phyloP scores from a whole-genome alignment of 2,888 invertebrate species.

The Lomographa bimaculata region DNA sequence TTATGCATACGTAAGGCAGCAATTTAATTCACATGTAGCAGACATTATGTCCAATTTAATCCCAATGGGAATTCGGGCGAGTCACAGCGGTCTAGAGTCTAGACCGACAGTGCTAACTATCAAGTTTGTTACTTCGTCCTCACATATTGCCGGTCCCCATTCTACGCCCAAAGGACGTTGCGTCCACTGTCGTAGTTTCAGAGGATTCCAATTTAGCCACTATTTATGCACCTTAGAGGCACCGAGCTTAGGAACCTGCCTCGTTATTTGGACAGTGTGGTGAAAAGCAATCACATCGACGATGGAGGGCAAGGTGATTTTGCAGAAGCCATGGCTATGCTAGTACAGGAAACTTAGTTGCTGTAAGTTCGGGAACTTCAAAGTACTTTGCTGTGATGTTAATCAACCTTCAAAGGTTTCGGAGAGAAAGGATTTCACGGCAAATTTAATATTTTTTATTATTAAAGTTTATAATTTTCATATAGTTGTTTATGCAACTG shows the following conservation, averaged over 20 bases:
- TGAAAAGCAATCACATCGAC: constrained; percentile 29
- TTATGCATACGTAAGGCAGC: constrained; percentile 39
- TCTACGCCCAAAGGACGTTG: constrained; percentile 53
- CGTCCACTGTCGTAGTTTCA: constrained; percentile 59
- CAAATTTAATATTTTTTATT: too few species aligned
- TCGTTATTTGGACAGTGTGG: constrained; percentile 29
- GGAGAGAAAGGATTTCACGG: too few species aligned
- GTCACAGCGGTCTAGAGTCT: constrained; percentile 48
- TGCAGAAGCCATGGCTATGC: constrained; percentile 20
- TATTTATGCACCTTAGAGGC: constrained; percentile 65
- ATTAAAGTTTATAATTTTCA: too few species aligned
- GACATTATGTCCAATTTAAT: constrained; percentile 65
- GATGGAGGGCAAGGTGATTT: constrained; percentile 19
- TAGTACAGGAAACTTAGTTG: constrained; percentile 10
- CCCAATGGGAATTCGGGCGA: constrained; percentile 57
- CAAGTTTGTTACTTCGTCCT: constrained; percentile 71
- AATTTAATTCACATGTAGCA: constrained; percentile 56
- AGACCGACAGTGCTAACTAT: constrained; percentile 64
- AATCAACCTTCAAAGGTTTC: too few species aligned
- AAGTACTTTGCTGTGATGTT: too few species aligned
- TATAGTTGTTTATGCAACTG: too few species aligned
- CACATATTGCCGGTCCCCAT: constrained; percentile 36
- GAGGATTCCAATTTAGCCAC: constrained; percentile 62
- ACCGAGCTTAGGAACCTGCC: constrained; percentile 23
- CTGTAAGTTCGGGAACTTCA: constrained; percentile 9